Conservation (phyloP, 2,888 invertebrate species). For the Pimpla rufipes region DNA sequence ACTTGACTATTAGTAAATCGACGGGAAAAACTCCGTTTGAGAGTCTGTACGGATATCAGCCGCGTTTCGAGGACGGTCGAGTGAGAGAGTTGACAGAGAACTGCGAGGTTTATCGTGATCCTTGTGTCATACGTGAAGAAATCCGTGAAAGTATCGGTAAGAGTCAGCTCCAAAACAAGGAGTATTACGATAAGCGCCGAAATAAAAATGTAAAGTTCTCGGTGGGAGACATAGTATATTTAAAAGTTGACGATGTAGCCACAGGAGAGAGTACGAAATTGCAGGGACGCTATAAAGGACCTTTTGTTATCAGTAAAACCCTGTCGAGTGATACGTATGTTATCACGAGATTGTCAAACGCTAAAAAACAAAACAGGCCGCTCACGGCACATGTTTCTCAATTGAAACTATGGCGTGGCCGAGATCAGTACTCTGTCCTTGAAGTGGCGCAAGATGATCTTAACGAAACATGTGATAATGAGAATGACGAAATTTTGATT, state of each 20-base stretch:
- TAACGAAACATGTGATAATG: slow-evolving; percentile 13
- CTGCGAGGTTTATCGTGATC: slow-evolving; percentile 41
- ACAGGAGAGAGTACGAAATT: slow-evolving; percentile 63
- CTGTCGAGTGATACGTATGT: slow-evolving; percentile 36
- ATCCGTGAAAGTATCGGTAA: slow-evolving; percentile 18
- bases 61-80: slow-evolving; percentile 48
- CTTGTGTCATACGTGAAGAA: slow-evolving; percentile 29
- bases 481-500: not conserved
- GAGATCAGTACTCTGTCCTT: slow-evolving; percentile 35
- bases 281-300: slow-evolving; percentile 47
- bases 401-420: slow-evolving; percentile 49
- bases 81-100: slow-evolving; percentile 18
- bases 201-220: slow-evolving; percentile 32
- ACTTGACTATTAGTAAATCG: slow-evolving; percentile 64
- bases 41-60: slow-evolving; percentile 62
- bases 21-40: slow-evolving; percentile 69
- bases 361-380: slow-evolving; percentile 9
- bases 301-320: slow-evolving; percentile 27
- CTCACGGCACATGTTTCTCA: slow-evolving; percentile 44
- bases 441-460: not conserved
- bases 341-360: slow-evolving; percentile 15
- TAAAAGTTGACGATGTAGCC: slow-evolving; percentile 36
- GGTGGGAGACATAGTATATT: slow-evolving; percentile 52
- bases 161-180: slow-evolving; percentile 22
- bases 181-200: slow-evolving; percentile 48